Base-by-base conservation (phyloP, 2,888 invertebrate genomes). In the Ryuthela nishihirai region DNA sequence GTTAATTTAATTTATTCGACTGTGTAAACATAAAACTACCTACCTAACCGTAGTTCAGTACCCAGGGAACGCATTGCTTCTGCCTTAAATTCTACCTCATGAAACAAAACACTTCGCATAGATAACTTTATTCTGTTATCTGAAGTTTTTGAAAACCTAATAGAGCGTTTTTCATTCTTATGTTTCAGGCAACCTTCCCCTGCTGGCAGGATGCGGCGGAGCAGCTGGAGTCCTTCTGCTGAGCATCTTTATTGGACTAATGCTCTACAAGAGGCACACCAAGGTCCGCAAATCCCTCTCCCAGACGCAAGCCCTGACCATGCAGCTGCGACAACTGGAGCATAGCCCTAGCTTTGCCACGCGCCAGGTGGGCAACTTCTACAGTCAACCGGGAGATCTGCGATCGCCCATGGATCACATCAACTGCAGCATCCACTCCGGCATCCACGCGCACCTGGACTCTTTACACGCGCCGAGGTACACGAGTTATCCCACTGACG, bases 291-390 rank as follows among this genome's bases (percentile, higher is more conserved):
- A 62, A 25, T 61, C 62, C 4, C 35, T 48, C 9, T 41, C 48
- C 1, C 58, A 67, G 25, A 54, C 60, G 15, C 60, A 65, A 44
- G 46, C 44, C 24, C 42, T 66, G 18, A 59, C 64, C 9, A 45
- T 66, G 45, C 68, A 68, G 36, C 48, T 67, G 6, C 54, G 67
- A n/a, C 67, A 67, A 29, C 39, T 67, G 26, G 67, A 67, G 24
- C 67, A 64, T 41, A 67, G 66, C 44, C 67, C 68, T 6, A 63
- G 56, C 7, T 64, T 53, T 32, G 54, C 60, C 18, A 47, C 48
- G 17, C 48, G 65, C 9, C 53, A 54, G 35, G 42, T 26, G 12
- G 54, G 46, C 2, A 41, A 35, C 12, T 52, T 34, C 17, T 46
- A 34, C 10, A 15, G 46, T 23, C 26, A 24, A 10, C 24, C 52